Evolutionary conservation across 2,797 vertebrate species (phyloP).

Genomic region (Bradypus variegatus): DNA sequence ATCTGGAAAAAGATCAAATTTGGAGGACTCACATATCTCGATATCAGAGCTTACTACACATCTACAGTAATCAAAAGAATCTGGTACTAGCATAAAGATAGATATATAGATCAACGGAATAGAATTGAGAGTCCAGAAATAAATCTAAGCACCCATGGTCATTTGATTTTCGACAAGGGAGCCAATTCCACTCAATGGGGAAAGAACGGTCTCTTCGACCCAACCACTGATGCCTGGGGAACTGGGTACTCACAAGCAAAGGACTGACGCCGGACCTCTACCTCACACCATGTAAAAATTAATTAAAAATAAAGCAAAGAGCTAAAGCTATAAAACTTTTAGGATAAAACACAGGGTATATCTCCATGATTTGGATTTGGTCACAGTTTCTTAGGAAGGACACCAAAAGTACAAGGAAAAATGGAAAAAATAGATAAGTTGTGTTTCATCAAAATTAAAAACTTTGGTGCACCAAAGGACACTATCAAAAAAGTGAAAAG

Average conservation of each 20-base stretch:
- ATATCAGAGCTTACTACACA: not conserved
- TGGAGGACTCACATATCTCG: not conserved
- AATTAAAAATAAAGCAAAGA: not conserved
- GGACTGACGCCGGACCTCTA: not conserved
- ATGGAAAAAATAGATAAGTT: not conserved
- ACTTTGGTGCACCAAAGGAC: not conserved
- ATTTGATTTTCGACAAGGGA: not conserved
- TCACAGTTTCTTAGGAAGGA: not conserved
- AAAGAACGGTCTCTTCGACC: not conserved
- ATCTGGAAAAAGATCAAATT: not conserved
- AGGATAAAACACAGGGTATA: not conserved
- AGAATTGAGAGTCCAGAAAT: not conserved
- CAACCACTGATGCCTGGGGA: not conserved
- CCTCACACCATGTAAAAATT: not conserved
- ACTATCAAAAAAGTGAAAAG: not conserved
- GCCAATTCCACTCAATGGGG: not conserved
- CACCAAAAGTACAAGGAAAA: not conserved
- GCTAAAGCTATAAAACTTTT: not conserved
- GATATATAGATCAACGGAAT: not conserved
- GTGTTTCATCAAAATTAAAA: not conserved
- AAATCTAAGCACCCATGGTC: not conserved
- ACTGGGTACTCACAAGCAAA: not conserved
- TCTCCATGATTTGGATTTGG: not conserved
- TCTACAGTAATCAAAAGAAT: not conserved
- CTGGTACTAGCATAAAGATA: not conserved